These are phyloP conservation scores for Calypte anna DNA, from an alignment of 2,113 vertebrate genomes.

Conservation along the genomic window DNA sequence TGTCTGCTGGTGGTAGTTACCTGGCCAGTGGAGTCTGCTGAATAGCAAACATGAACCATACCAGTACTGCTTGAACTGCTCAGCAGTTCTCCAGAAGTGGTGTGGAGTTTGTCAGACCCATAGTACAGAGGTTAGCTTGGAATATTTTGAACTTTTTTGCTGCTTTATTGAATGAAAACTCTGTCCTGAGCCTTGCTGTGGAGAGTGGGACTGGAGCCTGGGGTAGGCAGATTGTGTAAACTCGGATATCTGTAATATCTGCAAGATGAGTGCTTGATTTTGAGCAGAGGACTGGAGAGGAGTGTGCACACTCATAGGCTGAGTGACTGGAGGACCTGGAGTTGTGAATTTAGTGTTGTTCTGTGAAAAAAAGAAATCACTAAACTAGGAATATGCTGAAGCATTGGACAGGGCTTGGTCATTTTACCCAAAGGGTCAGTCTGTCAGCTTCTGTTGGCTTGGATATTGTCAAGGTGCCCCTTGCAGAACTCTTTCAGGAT, in stretches of 20 bases:
- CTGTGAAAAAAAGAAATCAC: background rate
- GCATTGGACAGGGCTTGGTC: background rate
- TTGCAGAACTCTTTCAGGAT: background rate
- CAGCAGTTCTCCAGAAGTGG: background rate
- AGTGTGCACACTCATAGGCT: fast-evolving
- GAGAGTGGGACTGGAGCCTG: background rate
- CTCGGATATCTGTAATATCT: background rate
- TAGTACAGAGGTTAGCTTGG: background rate
- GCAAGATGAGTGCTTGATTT: background rate
- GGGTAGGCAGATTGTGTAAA: background rate
- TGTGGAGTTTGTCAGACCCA: background rate
- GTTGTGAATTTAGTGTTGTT: background rate
- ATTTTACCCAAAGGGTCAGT: background rate
- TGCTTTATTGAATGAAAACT: background rate
- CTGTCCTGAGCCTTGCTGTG: background rate
- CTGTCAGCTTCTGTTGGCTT: background rate
- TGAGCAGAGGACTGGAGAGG: background rate
- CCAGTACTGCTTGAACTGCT: background rate
- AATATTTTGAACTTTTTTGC: background rate
- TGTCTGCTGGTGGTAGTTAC: background rate
- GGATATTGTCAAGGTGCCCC: background rate
- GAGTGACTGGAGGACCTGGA: background rate
- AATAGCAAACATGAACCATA: background rate
- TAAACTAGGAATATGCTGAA: background rate
- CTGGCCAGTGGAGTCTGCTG: background rate